Evolutionary conservation across 2,113 vertebrate species (phyloP), one percentile per base, ranked within the genome.

Genomic region (Marmota monax): DNA sequence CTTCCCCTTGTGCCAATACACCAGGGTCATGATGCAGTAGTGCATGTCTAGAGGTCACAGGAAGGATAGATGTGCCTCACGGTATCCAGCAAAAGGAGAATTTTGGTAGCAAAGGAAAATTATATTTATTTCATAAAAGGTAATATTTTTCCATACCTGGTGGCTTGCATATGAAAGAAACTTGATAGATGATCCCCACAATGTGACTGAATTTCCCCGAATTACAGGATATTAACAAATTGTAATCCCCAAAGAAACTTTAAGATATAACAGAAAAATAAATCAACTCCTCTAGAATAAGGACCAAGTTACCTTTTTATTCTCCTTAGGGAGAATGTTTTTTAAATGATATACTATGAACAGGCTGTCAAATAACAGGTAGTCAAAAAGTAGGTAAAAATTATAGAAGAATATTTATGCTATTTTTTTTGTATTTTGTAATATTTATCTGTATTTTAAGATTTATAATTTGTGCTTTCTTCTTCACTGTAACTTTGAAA

Each of bases 21-120:
- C 17, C 10, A 83, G 78, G 3, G 25, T 4, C 51, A 45, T 13
- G 6, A 48, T 3, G 22, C 14, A 70, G 87, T 3, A 5, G 1
- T 22, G 1, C 2, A 45, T 2, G 20, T 42, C 2, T 27, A 23
- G 37, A 20, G 13, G 2, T 51, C 7, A 37, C 17, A 4, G 34
- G 61, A 48, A 29, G 70, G 34, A 69, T 5, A 32, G 3, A 13
- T 1, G 5, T 12, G 1, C 1, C 1, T n/a, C 3, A 9, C 0
- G 27, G 29, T 20, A 18, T 4, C 37, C 34, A 77, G 34, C 8
- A 48, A 69, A 8, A 48, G n/a, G 17, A 25, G 37, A 48, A 48
- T 7, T 5, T 3, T 34, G 48, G 17, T 8, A 61, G 53, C 0
- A 51, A 23, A 51, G 20, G 25, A 58, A 27, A 61, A 39, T 10